Conservation (phyloP, 2,888 invertebrate genomes). For the Tenthredo notha region DNA sequence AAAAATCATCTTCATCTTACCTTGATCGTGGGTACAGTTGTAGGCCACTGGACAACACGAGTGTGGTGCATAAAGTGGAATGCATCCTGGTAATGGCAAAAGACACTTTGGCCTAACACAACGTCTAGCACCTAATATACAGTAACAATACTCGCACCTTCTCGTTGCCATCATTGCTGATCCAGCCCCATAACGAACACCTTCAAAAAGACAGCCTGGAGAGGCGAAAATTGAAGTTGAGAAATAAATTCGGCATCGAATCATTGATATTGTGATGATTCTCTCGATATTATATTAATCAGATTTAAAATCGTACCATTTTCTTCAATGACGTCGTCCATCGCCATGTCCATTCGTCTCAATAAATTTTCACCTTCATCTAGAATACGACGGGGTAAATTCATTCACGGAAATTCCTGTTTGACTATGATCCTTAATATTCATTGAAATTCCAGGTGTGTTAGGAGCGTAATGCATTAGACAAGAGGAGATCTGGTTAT, state of each 20-base stretch:
- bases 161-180: slow-evolving; percentile 90
- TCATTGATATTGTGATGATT: slow-evolving; percentile 52
- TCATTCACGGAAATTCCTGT: slow-evolving; percentile 47
- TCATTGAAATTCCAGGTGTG: too few relatives aligned
- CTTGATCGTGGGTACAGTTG: slow-evolving; percentile 81
- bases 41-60: slow-evolving; percentile 92
- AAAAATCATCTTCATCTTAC: slow-evolving; percentile 43
- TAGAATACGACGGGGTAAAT: slow-evolving; percentile 63
- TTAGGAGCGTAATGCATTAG: too few relatives aligned
- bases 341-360: slow-evolving; percentile 74
- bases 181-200: slow-evolving; percentile 87
- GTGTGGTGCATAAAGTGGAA: slow-evolving; percentile 82
- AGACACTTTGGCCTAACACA: slow-evolving; percentile 92
- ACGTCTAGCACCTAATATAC: slow-evolving; percentile 80
- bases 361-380: slow-evolving; percentile 67
- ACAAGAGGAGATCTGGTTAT: too few relatives aligned
- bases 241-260: not conserved
- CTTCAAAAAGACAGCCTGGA: slow-evolving; percentile 86
- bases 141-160: slow-evolving; percentile 94
- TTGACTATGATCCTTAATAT: too few relatives aligned
- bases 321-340: slow-evolving; percentile 59
- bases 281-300: not conserved
- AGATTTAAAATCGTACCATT: slow-evolving; percentile 71
- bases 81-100: slow-evolving; percentile 86
- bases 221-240: slow-evolving; percentile 58